Conservation (phyloP, 2,797 vertebrate species). For the Phyllotis vaccarum region DNA sequence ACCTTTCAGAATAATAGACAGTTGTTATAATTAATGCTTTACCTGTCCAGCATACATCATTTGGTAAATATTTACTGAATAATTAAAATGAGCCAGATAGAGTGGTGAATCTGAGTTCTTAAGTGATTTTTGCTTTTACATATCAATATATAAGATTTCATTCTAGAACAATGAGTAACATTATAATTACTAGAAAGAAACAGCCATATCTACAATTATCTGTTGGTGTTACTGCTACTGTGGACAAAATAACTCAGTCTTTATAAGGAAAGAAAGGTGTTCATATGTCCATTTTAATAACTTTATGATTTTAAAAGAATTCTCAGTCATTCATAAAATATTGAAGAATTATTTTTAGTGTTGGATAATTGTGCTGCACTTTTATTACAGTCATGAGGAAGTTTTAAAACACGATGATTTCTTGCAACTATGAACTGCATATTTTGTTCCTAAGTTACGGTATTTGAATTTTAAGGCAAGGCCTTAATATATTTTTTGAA, state of each 20-base stretch:
- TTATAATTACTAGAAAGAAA: slow-evolving; percentile 6
- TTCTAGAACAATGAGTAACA: slow-evolving; percentile 42
- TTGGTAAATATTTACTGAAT: background rate
- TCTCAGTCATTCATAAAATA: slow-evolving; percentile 32
- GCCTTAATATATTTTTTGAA: slow-evolving; percentile 73
- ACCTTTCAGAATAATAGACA: background rate
- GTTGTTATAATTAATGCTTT: background rate
- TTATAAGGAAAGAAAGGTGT: slow-evolving; percentile 20
- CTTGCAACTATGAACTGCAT: slow-evolving; percentile 53
- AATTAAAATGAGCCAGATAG: slow-evolving; percentile 26
- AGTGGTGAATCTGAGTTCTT: background rate
- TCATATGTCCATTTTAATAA: slow-evolving; percentile 61
- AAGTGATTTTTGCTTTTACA: slow-evolving; percentile 49
- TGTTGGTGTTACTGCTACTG: background rate
- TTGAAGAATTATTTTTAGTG: slow-evolving; percentile 48
- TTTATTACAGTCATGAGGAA: slow-evolving; percentile 30
- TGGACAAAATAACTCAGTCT: slow-evolving; percentile 13
- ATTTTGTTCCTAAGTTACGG: slow-evolving; percentile 52
- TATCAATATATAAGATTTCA: slow-evolving; percentile 50
- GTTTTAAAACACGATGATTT: slow-evolving; percentile 54
- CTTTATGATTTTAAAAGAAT: background rate
- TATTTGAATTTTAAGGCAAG: slow-evolving; percentile 78
- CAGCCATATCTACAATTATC: background rate
- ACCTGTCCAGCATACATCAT: background rate
- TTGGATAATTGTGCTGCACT: slow-evolving; percentile 50